These are phyloP conservation scores for Mormoops blainvillei DNA, from an alignment of 2,113 vertebrate species.

Conservation along the genomic window DNA sequence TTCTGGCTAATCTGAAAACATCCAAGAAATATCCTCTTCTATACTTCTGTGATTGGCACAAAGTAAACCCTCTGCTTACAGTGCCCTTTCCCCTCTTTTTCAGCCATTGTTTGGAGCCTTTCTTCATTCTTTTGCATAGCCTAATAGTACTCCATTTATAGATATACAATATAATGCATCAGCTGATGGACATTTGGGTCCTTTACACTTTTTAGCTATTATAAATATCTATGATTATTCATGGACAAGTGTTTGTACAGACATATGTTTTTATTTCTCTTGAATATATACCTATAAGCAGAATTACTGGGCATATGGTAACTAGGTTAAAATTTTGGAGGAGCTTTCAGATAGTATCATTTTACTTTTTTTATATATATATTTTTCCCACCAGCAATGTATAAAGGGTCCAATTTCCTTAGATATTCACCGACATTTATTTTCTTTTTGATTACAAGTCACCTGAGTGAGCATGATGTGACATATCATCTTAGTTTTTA, in stretches of 20 bases:
- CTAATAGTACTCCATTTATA: too few relatives aligned
- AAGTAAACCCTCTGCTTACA: background rate
- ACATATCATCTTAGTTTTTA: background rate
- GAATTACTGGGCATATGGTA: background rate
- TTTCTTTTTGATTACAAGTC: background rate
- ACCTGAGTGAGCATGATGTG: background rate
- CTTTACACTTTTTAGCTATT: background rate
- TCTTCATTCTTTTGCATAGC: background rate
- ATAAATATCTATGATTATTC: background rate
- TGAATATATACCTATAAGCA: background rate
- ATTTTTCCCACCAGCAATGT: background rate
- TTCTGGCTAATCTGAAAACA: background rate
- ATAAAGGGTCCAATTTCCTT: background rate
- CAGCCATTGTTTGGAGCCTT: background rate
- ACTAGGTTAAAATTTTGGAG: too few relatives aligned
- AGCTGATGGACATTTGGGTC: too few relatives aligned
- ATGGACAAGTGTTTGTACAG: background rate
- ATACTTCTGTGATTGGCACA: background rate
- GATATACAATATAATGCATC: too few relatives aligned
- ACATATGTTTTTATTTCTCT: background rate
- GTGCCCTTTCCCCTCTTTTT: background rate
- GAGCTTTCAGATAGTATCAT: background rate
- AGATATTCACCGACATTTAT: background rate
- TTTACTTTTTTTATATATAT: background rate
- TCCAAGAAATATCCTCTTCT: background rate